phyloP scores from a whole-genome alignment of 2,888 invertebrate species.

The Phania funesta region DNA sequence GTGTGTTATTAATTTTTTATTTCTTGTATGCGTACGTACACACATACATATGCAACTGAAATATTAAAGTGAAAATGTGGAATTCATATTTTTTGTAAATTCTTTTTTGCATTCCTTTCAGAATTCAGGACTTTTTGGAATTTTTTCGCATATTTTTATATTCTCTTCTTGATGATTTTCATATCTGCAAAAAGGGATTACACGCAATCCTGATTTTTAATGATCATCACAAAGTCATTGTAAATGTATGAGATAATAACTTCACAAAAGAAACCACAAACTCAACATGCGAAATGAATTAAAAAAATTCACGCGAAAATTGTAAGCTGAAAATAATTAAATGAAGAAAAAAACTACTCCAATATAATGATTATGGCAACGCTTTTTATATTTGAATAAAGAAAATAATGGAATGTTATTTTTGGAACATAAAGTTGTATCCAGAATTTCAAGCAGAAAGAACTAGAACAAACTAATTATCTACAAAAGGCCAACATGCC shows the following conservation, averaged over 20 bases:
- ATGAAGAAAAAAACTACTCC: too few relatives aligned
- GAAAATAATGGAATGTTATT: too few relatives aligned
- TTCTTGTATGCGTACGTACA: not conserved
- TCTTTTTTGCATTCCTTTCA: not conserved
- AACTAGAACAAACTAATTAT: too few relatives aligned
- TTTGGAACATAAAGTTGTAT: too few relatives aligned
- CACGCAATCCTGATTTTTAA: not conserved
- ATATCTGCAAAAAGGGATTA: conserved; percentile 25
- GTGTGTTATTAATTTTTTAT: not conserved
- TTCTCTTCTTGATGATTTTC: conserved; percentile 18
- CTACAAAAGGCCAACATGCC: too few relatives aligned
- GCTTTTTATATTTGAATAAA: too few relatives aligned
- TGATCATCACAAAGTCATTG: conserved; percentile 6
- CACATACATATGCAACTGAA: not conserved
- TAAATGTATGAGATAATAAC: conserved; percentile 32
- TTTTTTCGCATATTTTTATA: not conserved
- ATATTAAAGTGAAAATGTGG: conserved; percentile 39
- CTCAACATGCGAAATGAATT: conserved; percentile 32
- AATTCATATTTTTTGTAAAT: conserved; percentile 4
- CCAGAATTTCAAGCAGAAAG: too few relatives aligned
- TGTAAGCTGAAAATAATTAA: too few relatives aligned
- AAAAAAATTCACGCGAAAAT: not conserved
- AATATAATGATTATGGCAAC: too few relatives aligned
- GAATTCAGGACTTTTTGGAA: not conserved
- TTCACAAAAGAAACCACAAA: conserved; percentile 48